A percentile compares a stretch with the other conserved stretches of the same genome.
Evolutionary conservation across 2,113 vertebrate genomes (phyloP).

Genomic region (Catharus fuscescens): DNA sequence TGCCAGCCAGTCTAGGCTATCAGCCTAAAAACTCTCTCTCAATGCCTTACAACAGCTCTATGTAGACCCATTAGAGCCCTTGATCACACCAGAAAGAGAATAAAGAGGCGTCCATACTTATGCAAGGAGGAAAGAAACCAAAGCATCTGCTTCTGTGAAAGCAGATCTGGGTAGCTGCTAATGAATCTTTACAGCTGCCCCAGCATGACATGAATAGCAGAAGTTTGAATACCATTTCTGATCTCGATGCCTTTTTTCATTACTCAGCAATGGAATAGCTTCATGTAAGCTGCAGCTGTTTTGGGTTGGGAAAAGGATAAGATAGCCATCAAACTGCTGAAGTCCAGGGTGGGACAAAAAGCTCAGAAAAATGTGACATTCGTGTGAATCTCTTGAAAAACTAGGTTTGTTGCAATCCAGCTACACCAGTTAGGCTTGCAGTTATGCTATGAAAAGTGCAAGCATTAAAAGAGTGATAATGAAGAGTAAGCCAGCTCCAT

Average conservation of each 20-base stretch:
- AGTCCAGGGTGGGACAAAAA: neutral
- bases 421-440: neutral
- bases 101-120: neutral
- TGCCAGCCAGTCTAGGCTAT: constrained; percentile 34
- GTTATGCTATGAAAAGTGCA: neutral
- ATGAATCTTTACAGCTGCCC: neutral
- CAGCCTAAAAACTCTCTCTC: constrained; percentile 48
- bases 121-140: constrained; percentile 13
- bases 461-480: neutral
- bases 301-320: neutral
- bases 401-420: neutral
- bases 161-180: neutral
- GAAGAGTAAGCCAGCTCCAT: neutral
- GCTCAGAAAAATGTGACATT: neutral
- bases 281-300: constrained; percentile 4
- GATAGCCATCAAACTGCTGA: neutral
- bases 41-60: constrained; percentile 1
- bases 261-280: neutral
- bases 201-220: neutral
- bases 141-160: constrained; percentile 52
- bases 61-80: constrained; percentile 12
- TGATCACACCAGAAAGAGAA: constrained; percentile 19
- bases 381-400: neutral
- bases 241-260: neutral
- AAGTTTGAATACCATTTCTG: neutral